Conservation (phyloP, 2,888 invertebrate species). For the Heterodera filipjevi region DNA sequence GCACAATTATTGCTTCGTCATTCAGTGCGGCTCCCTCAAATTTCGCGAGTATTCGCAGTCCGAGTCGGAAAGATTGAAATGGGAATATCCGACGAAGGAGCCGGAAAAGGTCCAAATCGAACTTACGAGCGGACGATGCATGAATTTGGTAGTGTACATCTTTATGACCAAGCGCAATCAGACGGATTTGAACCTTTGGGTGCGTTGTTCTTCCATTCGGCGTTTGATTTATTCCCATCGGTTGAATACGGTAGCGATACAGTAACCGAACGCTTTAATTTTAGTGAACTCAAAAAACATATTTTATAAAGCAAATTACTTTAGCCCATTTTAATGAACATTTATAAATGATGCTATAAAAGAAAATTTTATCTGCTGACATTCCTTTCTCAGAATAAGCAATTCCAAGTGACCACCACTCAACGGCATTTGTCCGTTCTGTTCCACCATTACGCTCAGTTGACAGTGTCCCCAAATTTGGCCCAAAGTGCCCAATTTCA, state of each 20-base stretch:
- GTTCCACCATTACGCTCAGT: background rate
- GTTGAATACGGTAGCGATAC: too few species aligned
- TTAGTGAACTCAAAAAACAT: too few species aligned
- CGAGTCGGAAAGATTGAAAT: background rate
- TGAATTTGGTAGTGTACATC: background rate
- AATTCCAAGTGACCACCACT: background rate
- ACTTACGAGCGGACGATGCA: background rate
- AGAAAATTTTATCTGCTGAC: too few species aligned
- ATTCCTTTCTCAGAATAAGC: background rate
- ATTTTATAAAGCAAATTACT: too few species aligned
- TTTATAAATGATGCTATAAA: too few species aligned
- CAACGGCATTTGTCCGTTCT: background rate
- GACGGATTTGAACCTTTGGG: background rate
- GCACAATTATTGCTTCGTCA: background rate
- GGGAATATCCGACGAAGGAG: background rate
- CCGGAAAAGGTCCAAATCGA: background rate
- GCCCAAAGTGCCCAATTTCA: background rate
- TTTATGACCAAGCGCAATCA: background rate
- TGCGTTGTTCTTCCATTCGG: background rate
- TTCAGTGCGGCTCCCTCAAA: background rate
- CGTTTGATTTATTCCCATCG: background rate
- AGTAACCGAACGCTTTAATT: too few species aligned
- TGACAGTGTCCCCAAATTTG: background rate
- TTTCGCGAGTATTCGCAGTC: background rate
- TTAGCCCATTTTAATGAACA: too few species aligned